phyloP scores from a whole-genome alignment of 2,797 vertebrate species.

The Chelon auratus region DNA sequence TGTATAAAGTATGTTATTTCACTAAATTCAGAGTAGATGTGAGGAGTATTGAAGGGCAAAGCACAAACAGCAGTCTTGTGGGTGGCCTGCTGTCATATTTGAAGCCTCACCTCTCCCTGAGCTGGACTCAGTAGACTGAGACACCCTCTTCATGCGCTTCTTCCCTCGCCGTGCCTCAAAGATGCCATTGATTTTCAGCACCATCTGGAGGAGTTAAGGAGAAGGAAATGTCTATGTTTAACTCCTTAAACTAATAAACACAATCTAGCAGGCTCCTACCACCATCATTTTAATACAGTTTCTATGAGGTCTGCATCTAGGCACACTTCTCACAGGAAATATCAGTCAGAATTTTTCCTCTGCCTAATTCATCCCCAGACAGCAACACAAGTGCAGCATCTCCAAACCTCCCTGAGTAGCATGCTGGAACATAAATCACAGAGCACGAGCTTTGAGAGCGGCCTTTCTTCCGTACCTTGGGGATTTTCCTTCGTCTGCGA shows the following conservation, averaged over 20 bases:
- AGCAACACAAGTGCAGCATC: constrained; percentile 45
- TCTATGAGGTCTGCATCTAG: constrained; percentile 30
- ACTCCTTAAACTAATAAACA: constrained; percentile 38
- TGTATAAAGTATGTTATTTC: background rate
- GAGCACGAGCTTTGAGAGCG: constrained; percentile 9
- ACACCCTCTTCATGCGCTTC: constrained; percentile 94
- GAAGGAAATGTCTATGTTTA: constrained; percentile 33
- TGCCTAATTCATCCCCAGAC: constrained; percentile 49
- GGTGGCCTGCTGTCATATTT: background rate
- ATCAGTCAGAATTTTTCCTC: constrained; percentile 39
- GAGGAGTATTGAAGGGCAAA: background rate
- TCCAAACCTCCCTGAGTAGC: constrained; percentile 31
- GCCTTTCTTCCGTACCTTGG: constrained; percentile 86
- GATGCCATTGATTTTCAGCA: constrained; percentile 94
- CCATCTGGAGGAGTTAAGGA: constrained; percentile 87
- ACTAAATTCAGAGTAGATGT: background rate
- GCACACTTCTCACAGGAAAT: constrained; percentile 58
- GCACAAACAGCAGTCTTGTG: background rate
- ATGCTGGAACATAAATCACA: constrained; percentile 48
- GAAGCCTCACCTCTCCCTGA: constrained; percentile 92
- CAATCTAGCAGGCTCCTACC: constrained; percentile 18
- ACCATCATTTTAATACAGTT: constrained; percentile 32
- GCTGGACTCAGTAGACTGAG: constrained; percentile 92
- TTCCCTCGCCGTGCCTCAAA: constrained; percentile 95
- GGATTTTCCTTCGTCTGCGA: constrained; percentile 93